Percentiles rank a stretch among this genome's conserved stretches.
phyloP scores from a whole-genome alignment of 1,140 invertebrate species.

The Drosophila oshimai region DNA sequence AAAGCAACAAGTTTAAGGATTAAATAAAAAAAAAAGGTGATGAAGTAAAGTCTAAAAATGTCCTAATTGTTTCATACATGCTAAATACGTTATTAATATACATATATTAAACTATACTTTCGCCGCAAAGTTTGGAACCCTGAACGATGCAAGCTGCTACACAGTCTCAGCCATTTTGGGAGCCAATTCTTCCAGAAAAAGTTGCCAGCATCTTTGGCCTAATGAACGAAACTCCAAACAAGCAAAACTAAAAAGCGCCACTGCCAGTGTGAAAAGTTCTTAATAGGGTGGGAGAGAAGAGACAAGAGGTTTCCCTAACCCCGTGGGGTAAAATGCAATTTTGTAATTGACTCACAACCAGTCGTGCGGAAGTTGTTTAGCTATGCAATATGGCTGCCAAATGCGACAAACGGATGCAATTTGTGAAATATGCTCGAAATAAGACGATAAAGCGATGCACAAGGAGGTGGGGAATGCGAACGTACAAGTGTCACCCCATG shows the following conservation, averaged over 20 bases:
- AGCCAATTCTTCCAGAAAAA: conserved; percentile 11
- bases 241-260: background rate
- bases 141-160: conserved; percentile 1
- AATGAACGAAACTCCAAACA: conserved; percentile 25
- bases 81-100: background rate
- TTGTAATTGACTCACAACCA: conserved; percentile 59
- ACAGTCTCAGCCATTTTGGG: conserved; percentile 4
- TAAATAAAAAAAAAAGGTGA: no score
- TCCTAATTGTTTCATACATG: background rate
- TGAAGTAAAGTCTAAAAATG: no score
- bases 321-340: conserved; percentile 37
- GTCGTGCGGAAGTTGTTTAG: conserved; percentile 56
- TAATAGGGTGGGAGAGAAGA: background rate
- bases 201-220: conserved; percentile 22
- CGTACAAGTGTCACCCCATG: background rate
- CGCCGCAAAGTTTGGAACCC: background rate
- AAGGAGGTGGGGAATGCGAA: background rate
- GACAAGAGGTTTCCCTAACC: background rate
- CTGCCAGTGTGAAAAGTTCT: background rate
- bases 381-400: conserved; percentile 54
- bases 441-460: conserved; percentile 28
- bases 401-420: conserved; percentile 58
- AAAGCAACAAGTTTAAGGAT: no score
- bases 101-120: background rate
- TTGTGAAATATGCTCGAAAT: conserved; percentile 56